These are phyloP conservation scores for Nasonia vitripennis DNA, from an alignment of 1,140 invertebrate genomes.

Conservation along the genomic window DNA sequence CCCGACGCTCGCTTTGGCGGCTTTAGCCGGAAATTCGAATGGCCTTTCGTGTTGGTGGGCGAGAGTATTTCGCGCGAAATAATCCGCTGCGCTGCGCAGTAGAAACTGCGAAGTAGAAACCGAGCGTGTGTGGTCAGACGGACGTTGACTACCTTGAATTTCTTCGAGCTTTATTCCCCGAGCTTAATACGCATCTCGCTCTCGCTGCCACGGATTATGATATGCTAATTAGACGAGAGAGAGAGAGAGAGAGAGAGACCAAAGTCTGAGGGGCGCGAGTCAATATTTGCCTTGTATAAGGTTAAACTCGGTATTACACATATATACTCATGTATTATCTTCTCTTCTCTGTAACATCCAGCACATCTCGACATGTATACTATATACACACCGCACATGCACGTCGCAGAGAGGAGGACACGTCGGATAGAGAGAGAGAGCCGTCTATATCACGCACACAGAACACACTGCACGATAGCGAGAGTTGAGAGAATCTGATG, in stretches of 20 bases:
- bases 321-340: background rate
- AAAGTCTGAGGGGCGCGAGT: background rate
- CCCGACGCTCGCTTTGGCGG: no score
- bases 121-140: background rate
- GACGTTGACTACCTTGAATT: background rate
- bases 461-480: background rate
- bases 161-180: background rate
- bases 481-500: background rate
- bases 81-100: background rate
- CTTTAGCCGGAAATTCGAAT: background rate
- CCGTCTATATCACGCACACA: no score
- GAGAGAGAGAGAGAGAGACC: background rate
- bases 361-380: background rate
- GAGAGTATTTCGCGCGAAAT: background rate
- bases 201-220: background rate
- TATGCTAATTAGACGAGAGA: background rate
- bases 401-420: no score
- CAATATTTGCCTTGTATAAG: background rate
- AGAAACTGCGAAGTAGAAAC: background rate
- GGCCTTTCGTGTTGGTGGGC: background rate
- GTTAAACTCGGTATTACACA: background rate
- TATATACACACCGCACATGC: no score
- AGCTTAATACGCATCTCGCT: background rate
- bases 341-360: background rate
- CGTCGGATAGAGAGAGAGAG: background rate